phyloP scores from a whole-genome alignment of 2,113 vertebrate species.

The Muntiacus reevesi region DNA sequence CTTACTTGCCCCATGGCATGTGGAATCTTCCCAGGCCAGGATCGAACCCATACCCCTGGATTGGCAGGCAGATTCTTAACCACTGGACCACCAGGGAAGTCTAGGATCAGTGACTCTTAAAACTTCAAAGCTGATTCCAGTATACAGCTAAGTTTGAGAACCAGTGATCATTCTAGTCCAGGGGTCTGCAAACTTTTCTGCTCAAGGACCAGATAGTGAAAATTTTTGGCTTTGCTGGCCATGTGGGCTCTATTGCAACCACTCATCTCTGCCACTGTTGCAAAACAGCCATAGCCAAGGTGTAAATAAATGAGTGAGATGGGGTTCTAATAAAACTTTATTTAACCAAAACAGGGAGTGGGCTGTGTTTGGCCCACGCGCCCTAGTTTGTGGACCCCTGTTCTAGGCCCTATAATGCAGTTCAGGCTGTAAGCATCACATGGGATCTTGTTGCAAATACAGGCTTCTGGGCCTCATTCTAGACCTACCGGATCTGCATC shows the following conservation, averaged over 20 bases:
- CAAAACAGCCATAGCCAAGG: background rate
- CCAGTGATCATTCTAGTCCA: background rate
- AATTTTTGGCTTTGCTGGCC: background rate
- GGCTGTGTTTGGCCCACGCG: background rate
- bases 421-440: background rate
- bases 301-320: background rate
- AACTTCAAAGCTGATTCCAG: background rate
- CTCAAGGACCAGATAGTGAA: background rate
- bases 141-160: background rate
- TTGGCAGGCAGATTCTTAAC: background rate
- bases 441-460: background rate
- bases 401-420: background rate
- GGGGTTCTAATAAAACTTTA: background rate
- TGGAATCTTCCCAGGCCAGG: background rate
- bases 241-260: background rate
- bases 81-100: background rate
- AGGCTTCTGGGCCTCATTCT: background rate
- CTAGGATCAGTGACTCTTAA: background rate
- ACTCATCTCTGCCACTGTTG: background rate
- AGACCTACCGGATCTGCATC: background rate
- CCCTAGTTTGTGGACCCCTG: background rate
- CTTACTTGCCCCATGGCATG: background rate
- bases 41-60: background rate
- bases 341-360: background rate
- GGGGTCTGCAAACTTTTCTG: background rate